Evolutionary conservation across 2,888 invertebrate species (phyloP).

Genomic region (Ophion costatus): DNA sequence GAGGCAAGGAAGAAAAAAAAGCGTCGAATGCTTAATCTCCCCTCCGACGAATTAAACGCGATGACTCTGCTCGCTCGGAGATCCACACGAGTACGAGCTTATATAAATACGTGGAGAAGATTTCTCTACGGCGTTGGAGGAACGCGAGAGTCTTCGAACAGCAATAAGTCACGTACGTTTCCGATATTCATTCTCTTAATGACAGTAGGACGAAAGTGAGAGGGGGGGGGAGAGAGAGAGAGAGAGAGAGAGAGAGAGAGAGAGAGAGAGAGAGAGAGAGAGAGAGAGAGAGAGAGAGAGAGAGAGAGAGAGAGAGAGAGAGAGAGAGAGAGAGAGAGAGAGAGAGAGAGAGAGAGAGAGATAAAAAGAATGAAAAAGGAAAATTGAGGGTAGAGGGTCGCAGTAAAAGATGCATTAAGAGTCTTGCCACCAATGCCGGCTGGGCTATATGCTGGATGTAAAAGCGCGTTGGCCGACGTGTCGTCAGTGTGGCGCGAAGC

Average conservation of each 20-base stretch:
- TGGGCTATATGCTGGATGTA: conserved; percentile 24
- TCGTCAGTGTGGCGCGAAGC: conserved; percentile 52
- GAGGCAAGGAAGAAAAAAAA: neutral
- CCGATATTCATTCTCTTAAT: conserved; percentile 65
- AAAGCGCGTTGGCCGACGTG: conserved; percentile 37
- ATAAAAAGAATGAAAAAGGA: conserved; percentile 5
- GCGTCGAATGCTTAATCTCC: conserved; percentile 30
- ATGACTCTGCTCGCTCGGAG: conserved; percentile 51
- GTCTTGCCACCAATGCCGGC: conserved; percentile 50
- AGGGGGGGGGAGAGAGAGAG: conserved; percentile 28
- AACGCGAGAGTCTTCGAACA: conserved; percentile 47
- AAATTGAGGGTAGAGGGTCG: conserved; percentile 36
- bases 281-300: conserved; percentile 36
- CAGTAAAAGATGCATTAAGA: conserved; percentile 65
- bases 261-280: conserved; percentile 18
- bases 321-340: conserved; percentile 1
- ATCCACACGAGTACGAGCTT: conserved; percentile 27
- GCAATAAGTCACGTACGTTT: conserved; percentile 65
- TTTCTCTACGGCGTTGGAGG: conserved; percentile 21
- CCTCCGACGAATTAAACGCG: conserved; percentile 57
- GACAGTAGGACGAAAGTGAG: conserved; percentile 48
- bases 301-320: conserved; percentile 37
- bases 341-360: conserved; percentile 26
- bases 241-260: conserved; percentile 29
- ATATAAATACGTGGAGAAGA: conserved; percentile 30